Evolutionary conservation across 2,888 invertebrate genomes (phyloP).

Genomic region (Neoascia interrupta): DNA sequence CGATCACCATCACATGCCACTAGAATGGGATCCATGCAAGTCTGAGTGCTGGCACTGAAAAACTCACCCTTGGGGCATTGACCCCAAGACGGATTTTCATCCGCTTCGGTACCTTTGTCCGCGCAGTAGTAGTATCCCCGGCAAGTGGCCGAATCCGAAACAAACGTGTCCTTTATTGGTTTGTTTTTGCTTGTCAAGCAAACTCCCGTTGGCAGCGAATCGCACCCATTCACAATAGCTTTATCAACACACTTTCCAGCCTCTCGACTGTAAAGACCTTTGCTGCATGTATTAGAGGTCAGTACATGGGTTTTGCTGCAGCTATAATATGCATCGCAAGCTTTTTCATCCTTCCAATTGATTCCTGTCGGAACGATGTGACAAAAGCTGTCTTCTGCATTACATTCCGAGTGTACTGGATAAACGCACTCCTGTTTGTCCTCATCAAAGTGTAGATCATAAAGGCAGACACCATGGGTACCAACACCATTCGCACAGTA

Average conservation of each 20-base stretch:
- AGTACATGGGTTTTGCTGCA: slow-evolving; percentile 71
- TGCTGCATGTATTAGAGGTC: slow-evolving; percentile 56
- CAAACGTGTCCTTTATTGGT: no score
- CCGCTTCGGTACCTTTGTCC: slow-evolving; percentile 68
- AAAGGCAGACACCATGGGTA: slow-evolving; percentile 55
- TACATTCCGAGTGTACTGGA: slow-evolving; percentile 62
- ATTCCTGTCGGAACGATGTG: slow-evolving; percentile 71
- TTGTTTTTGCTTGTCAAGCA: slow-evolving; percentile 67
- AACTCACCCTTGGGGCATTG: slow-evolving; percentile 71
- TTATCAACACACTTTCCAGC: slow-evolving; percentile 69
- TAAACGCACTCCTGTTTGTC: slow-evolving; percentile 70
- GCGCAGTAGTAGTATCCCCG: slow-evolving; percentile 74
- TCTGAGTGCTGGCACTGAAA: slow-evolving; percentile 70
- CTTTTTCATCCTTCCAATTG: slow-evolving; percentile 70
- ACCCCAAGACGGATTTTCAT: slow-evolving; percentile 72
- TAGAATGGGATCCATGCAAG: slow-evolving; percentile 66
- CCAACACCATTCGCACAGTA: slow-evolving; percentile 36
- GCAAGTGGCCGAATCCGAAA: slow-evolving; percentile 71
- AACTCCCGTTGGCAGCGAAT: slow-evolving; percentile 64
- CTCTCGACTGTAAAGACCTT: slow-evolving; percentile 68
- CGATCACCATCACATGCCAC: slow-evolving; percentile 72
- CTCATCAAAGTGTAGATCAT: slow-evolving; percentile 70
- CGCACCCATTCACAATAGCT: slow-evolving; percentile 49
- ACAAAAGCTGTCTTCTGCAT: slow-evolving; percentile 71
- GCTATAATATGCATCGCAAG: slow-evolving; percentile 70